These are phyloP conservation scores for Hedychridium roseum DNA, from an alignment of 2,888 invertebrate species.

Conservation along the genomic window DNA sequence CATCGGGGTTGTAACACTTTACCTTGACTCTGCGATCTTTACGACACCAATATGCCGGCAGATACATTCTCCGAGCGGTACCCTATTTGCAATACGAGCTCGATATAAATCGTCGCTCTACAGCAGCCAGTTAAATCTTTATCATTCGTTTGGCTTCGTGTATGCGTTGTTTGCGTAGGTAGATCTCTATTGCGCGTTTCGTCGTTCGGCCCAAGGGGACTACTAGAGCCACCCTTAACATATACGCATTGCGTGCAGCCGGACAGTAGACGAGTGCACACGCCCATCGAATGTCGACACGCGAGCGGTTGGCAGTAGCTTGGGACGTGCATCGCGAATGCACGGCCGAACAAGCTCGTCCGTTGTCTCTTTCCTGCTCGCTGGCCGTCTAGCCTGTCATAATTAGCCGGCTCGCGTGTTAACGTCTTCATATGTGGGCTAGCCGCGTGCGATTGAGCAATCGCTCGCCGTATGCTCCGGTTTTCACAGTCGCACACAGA, in stretches of 20 bases:
- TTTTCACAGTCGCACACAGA: constrained; percentile 18
- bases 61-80: too few species aligned
- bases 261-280: constrained; percentile 14
- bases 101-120: too few species aligned
- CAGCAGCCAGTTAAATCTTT: too few species aligned
- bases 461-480: constrained; percentile 24
- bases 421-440: constrained; percentile 47
- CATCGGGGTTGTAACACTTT: too few species aligned
- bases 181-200: too few species aligned
- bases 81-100: too few species aligned
- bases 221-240: constrained; percentile 15
- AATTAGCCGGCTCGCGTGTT: constrained; percentile 51
- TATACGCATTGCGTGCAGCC: constrained; percentile 31
- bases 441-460: constrained; percentile 25
- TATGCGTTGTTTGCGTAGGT: too few species aligned
- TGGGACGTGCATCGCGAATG: constrained; percentile 6
- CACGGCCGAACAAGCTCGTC: constrained; percentile 9
- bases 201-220: constrained; percentile 5
- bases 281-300: constrained; percentile 22
- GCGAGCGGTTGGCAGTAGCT: constrained; percentile 14
- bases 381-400: constrained; percentile 23
- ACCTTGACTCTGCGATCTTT: too few species aligned
- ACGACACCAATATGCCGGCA: too few species aligned
- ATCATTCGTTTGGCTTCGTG: too few species aligned
- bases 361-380: not conserved